Evolutionary conservation across 2,888 invertebrate genomes (phyloP).

Genomic region (Caenorhabditis japonica): DNA sequence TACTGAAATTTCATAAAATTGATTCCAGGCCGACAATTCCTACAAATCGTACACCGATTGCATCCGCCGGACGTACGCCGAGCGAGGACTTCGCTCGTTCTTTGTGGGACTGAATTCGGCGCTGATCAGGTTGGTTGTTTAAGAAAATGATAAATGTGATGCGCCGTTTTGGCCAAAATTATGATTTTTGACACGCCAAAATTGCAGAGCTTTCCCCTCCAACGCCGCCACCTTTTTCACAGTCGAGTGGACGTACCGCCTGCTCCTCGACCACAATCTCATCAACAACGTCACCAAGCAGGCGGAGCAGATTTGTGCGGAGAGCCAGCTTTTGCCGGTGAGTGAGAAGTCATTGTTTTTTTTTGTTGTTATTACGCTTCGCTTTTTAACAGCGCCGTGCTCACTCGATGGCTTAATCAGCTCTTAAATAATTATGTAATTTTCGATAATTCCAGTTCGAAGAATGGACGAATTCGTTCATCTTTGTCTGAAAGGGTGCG

Average conservation of each 20-base stretch:
- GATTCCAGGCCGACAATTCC: constrained; percentile 48
- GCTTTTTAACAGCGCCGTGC: no score
- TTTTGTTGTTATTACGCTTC: neutral
- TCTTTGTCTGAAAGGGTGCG: neutral
- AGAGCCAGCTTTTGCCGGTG: constrained; percentile 27
- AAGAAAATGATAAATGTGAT: no score
- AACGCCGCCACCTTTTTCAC: constrained; percentile 93
- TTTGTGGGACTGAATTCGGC: constrained; percentile 78
- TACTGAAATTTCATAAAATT: no score
- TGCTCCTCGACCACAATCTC: constrained; percentile 67
- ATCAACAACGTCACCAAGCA: constrained; percentile 35
- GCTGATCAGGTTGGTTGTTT: constrained; percentile 60
- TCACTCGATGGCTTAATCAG: no score
- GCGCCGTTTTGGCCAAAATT: no score
- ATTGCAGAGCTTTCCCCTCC: constrained; percentile 88
- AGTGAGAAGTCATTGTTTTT: constrained; percentile 1
- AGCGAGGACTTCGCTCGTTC: constrained; percentile 85
- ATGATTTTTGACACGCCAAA: no score
- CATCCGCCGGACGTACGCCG: constrained; percentile 82
- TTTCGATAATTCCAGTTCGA: neutral
- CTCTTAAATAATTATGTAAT: no score
- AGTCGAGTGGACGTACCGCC: constrained; percentile 80
- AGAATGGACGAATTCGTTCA: neutral
- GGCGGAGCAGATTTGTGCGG: constrained; percentile 25
- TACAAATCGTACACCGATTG: constrained; percentile 84